Conservation (phyloP, 2,797 vertebrate genomes). For the Falco rusticolus region DNA sequence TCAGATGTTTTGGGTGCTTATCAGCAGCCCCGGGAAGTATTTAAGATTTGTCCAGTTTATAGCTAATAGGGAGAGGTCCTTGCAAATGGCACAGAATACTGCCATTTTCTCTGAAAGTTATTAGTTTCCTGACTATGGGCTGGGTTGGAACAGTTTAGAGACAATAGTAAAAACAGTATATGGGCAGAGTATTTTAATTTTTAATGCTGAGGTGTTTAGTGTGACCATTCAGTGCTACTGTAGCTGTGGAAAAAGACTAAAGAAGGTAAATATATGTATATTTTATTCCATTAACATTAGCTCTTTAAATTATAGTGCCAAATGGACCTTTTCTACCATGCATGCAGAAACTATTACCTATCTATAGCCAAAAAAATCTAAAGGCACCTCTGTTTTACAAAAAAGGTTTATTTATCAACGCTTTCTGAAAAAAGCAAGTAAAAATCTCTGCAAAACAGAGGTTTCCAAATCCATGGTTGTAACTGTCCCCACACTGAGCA, state of each 20-base stretch:
- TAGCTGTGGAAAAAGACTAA: background rate
- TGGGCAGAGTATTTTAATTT: background rate
- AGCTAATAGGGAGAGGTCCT: background rate
- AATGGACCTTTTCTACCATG: background rate
- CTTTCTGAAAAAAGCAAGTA: background rate
- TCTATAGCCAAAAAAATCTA: background rate
- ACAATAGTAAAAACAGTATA: background rate
- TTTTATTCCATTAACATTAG: background rate
- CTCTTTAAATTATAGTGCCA: background rate
- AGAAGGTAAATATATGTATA: background rate
- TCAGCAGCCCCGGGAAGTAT: constrained; percentile 16
- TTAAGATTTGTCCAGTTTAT: constrained; percentile 21
- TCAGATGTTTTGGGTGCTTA: constrained; percentile 55
- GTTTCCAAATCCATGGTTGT: background rate
- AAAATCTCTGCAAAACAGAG: background rate
- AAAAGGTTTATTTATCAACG: background rate
- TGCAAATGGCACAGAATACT: background rate
- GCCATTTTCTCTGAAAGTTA: constrained; percentile 2
- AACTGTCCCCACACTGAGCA: background rate
- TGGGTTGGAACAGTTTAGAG: background rate
- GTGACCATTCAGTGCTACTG: background rate
- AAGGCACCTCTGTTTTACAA: background rate
- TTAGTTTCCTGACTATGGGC: background rate
- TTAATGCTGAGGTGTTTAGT: background rate
- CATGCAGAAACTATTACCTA: background rate